Conservation (phyloP, 2,113 vertebrate species). For the Panurus biarmicus region DNA sequence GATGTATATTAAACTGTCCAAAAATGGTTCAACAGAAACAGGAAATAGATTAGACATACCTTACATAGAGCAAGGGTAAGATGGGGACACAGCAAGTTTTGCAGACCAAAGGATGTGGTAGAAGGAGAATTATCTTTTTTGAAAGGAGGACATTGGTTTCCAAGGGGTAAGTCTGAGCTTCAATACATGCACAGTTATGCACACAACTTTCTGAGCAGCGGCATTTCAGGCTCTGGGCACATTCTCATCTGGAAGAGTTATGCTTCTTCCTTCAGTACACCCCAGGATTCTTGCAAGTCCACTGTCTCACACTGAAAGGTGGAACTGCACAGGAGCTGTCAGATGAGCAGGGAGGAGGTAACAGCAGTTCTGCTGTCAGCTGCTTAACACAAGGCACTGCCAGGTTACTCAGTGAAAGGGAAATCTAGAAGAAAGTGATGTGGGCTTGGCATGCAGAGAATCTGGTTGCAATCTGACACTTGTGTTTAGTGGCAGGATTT, state of each 20-base stretch:
- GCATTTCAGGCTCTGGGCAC: not conserved
- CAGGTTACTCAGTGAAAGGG: not conserved
- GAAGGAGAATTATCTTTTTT: not conserved
- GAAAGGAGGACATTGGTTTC: not conserved
- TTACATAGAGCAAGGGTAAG: not conserved
- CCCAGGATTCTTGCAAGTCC: fast-evolving
- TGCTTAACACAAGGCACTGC: not conserved
- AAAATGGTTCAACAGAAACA: not conserved
- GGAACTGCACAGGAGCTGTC: not conserved
- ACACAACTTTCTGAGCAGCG: not conserved
- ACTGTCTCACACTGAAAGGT: not conserved
- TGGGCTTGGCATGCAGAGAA: not conserved
- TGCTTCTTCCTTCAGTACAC: not conserved
- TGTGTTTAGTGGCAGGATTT: conserved; percentile 10
- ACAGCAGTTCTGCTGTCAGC: not conserved
- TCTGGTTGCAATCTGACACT: conserved; percentile 22
- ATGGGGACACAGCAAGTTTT: not conserved
- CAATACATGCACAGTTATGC: not conserved
- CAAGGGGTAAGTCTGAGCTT: not conserved
- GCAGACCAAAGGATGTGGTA: not conserved
- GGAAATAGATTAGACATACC: not conserved
- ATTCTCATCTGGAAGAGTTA: not conserved
- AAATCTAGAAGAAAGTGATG: not conserved
- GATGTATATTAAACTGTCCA: not conserved
- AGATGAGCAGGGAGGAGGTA: not conserved